A percentile compares a stretch with the other conserved stretches of the same genome.
Conservation (phyloP, 2,888 invertebrate genomes). For the Drosophila leonis region DNA sequence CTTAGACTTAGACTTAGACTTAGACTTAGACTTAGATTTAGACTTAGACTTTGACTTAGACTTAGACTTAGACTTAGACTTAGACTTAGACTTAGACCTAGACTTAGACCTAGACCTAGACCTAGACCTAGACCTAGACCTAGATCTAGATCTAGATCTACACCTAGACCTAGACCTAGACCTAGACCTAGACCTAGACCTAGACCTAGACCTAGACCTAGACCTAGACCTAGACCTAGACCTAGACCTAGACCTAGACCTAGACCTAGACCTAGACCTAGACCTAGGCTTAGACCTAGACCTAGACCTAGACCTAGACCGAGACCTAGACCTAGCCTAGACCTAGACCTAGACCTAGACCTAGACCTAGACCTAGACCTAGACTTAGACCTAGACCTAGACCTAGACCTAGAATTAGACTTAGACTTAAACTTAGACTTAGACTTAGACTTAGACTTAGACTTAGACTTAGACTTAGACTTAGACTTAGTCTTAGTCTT, state of each 20-base stretch:
- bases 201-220: neutral
- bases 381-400: neutral
- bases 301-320: neutral
- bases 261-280: neutral
- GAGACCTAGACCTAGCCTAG: neutral
- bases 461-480: neutral
- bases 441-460: neutral
- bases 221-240: neutral
- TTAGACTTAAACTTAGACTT: neutral
- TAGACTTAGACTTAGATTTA: neutral
- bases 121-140: neutral
- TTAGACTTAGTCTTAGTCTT: neutral
- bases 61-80: constrained; percentile 1
- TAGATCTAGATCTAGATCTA: neutral
- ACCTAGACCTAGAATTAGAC: too few species aligned
- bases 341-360: neutral
- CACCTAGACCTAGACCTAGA: neutral
- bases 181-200: neutral
- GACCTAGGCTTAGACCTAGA: neutral
- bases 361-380: neutral
- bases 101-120: constrained; percentile 1
- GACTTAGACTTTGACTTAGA: neutral
- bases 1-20: neutral
- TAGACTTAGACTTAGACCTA: constrained; percentile 1
- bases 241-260: neutral